phyloP scores from a whole-genome alignment of 2,888 invertebrate genomes.

The Belgica antarctica region DNA sequence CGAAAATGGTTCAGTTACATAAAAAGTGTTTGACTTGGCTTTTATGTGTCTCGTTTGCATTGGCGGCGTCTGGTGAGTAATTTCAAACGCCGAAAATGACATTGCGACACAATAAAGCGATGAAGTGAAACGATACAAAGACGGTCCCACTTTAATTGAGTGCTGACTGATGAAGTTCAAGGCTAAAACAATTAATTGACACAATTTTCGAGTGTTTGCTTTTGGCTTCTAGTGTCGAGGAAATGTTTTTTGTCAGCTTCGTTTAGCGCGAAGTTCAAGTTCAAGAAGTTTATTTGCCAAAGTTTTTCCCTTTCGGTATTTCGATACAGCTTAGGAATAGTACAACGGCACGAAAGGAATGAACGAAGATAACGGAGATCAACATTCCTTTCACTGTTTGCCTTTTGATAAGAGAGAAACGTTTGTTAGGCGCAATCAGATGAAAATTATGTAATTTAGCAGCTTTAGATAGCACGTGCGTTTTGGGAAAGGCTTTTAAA shows the following conservation, averaged over 20 bases:
- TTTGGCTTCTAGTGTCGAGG: neutral
- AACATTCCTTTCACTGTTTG: neutral
- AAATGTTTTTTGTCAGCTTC: too few relatives aligned
- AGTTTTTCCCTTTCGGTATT: neutral
- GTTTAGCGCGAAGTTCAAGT: constrained; percentile 9
- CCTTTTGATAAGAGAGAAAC: neutral
- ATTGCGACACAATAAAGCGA: neutral
- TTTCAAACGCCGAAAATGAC: neutral
- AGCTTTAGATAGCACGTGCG: too few relatives aligned
- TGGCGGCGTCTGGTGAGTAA: constrained; percentile 37
- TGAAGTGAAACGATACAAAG: neutral
- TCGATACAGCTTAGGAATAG: neutral
- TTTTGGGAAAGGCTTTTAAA: too few relatives aligned
- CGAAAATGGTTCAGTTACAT: constrained; percentile 34
- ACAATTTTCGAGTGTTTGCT: neutral
- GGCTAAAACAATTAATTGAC: constrained; percentile 35
- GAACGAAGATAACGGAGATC: neutral
- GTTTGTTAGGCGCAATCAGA: neutral
- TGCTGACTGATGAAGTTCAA: constrained; percentile 33
- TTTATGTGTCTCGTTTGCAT: constrained; percentile 40
- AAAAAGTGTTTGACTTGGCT: constrained; percentile 31
- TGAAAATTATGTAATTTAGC: neutral
- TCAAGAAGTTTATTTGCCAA: neutral
- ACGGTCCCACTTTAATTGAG: constrained; percentile 10
- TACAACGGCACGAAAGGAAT: neutral